Percentiles rank a stretch among this genome's conserved stretches.
These are phyloP conservation scores for Scylla paramamosain DNA, from an alignment of 1,140 invertebrate species.

Conservation along the genomic window DNA sequence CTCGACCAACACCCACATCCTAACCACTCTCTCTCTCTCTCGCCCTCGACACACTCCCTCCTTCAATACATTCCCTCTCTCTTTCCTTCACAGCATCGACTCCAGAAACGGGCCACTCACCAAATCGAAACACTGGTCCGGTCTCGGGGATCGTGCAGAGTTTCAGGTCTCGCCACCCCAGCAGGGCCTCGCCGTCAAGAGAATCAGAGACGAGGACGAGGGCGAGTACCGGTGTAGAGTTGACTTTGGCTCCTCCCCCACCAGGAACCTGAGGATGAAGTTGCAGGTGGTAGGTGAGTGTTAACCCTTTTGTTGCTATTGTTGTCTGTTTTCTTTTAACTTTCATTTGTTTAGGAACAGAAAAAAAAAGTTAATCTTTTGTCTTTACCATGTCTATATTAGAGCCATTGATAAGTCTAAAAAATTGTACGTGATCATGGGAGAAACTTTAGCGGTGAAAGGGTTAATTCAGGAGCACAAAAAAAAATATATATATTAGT, in stretches of 20 bases:
- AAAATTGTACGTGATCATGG: too few relatives aligned
- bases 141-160: neutral
- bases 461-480: too few relatives aligned
- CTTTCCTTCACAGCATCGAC: constrained; percentile 22
- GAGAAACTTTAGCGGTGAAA: too few relatives aligned
- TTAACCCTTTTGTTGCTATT: neutral
- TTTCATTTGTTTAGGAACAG: too few relatives aligned
- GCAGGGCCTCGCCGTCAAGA: neutral
- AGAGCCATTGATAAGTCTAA: too few relatives aligned
- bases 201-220: constrained; percentile 82
- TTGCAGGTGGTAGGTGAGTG: constrained; percentile 90
- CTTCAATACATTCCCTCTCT: neutral
- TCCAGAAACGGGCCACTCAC: neutral
- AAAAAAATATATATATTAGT: too few relatives aligned
- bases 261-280: constrained; percentile 88
- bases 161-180: neutral
- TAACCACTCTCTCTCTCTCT: neutral
- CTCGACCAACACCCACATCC: neutral
- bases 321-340: neutral
- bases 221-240: constrained; percentile 92
- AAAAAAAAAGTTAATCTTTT: neutral
- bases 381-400: neutral
- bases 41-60: neutral
- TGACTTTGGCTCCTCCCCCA: constrained; percentile 90
- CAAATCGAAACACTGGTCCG: constrained; percentile 24